Percentiles rank a stretch among this genome's conserved stretches.
Conservation (phyloP, 2,797 vertebrate species). For the Coregonus sp. region DNA sequence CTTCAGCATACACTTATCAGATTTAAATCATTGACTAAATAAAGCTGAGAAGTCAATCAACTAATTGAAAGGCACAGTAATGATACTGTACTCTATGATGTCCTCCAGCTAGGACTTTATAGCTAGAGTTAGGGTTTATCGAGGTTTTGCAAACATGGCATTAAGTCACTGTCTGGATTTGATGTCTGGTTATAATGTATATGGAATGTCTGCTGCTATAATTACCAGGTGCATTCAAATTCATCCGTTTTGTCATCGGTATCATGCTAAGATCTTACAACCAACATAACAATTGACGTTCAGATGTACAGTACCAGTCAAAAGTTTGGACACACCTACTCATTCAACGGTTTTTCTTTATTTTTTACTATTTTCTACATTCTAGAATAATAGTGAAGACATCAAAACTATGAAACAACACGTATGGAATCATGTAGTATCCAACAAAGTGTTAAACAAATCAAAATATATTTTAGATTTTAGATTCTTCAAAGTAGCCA, state of each 20-base stretch:
- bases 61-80: neutral
- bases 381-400: too few relatives aligned
- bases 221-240: neutral
- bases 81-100: neutral
- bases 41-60: neutral
- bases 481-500: too few relatives aligned
- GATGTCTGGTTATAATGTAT: neutral
- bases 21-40: neutral
- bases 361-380: too few relatives aligned
- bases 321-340: too few relatives aligned
- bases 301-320: neutral
- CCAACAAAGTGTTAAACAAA: too few relatives aligned
- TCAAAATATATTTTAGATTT: too few relatives aligned
- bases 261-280: neutral
- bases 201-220: neutral
- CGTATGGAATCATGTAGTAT: too few relatives aligned
- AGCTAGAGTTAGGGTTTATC: neutral
- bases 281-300: neutral
- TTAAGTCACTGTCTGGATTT: neutral
- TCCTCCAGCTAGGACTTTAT: neutral
- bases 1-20: neutral
- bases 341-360: too few relatives aligned
- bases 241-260: neutral
- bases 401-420: too few relatives aligned
- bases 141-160: neutral